phyloP scores from a whole-genome alignment of 2,888 invertebrate genomes.

The Platycheirus albimanus region DNA sequence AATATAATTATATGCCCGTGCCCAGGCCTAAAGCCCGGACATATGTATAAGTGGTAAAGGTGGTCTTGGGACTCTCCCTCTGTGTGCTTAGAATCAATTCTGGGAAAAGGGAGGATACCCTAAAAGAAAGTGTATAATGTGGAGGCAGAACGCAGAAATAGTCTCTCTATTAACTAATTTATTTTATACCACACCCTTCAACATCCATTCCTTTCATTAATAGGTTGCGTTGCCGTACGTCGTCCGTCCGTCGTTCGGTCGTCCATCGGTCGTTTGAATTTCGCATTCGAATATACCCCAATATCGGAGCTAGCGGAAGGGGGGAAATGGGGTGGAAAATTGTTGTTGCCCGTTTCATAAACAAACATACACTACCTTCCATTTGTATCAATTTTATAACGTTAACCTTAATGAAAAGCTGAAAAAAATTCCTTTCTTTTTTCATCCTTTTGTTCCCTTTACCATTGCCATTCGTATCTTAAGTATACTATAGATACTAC shows the following conservation, averaged over 20 bases:
- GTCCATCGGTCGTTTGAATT: conserved; percentile 8
- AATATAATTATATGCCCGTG: conserved; percentile 32
- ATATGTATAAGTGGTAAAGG: conserved; percentile 53
- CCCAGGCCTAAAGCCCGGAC: conserved; percentile 9
- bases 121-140: conserved; percentile 48
- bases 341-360: conserved; percentile 44
- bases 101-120: conserved; percentile 59
- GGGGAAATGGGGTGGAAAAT: conserved; percentile 66
- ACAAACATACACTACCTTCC: conserved; percentile 10
- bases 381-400: conserved; percentile 32
- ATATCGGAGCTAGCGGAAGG: neutral
- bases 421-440: conserved; percentile 26
- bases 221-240: too few species aligned
- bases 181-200: conserved; percentile 50
- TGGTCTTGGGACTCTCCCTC: conserved; percentile 26
- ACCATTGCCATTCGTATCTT: conserved; percentile 6
- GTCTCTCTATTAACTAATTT: conserved; percentile 67
- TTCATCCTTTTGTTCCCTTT: conserved; percentile 22
- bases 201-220: neutral
- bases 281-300: conserved; percentile 23
- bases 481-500: too few species aligned
- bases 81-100: conserved; percentile 10
- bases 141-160: conserved; percentile 31
- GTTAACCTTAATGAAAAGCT: conserved; percentile 14
- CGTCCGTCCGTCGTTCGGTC: neutral